Percentiles rank a stretch among this genome's conserved stretches.
phyloP scores from a whole-genome alignment of 2,888 invertebrate species.

The Hydrotaea cyrtoneurina region DNA sequence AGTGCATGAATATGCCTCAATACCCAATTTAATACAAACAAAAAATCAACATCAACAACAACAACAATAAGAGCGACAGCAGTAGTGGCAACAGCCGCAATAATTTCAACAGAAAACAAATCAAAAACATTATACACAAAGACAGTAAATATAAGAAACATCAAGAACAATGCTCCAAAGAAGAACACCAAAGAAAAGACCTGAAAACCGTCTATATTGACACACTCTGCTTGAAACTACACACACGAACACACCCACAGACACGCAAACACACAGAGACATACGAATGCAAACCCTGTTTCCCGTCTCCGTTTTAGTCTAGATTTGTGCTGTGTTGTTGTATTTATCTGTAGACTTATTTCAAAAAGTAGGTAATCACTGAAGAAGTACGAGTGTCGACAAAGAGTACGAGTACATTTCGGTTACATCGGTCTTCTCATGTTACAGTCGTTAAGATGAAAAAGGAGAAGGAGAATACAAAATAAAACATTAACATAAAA shows the following conservation, averaged over 20 bases:
- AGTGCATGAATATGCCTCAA: constrained; percentile 19
- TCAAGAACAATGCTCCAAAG: neutral
- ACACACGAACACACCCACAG: neutral
- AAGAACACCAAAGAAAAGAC: neutral
- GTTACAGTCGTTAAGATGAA: neutral
- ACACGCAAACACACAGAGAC: neutral
- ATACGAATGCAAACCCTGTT: neutral
- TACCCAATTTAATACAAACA: constrained; percentile 31
- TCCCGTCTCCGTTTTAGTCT: neutral
- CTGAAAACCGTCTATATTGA: constrained; percentile 12
- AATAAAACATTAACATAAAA: constrained; percentile 39
- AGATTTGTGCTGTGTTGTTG: neutral
- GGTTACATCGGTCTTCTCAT: constrained; percentile 35
- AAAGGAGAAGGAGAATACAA: constrained; percentile 1
- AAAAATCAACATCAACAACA: neutral
- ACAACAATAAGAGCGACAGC: neutral
- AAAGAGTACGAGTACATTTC: neutral
- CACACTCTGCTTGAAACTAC: neutral
- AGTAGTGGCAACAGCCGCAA: neutral
- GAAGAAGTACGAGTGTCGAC: constrained; percentile 4
- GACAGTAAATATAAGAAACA: constrained; percentile 14
- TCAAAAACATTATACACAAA: neutral
- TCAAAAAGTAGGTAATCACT: constrained; percentile 20
- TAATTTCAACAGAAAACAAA: constrained; percentile 3
- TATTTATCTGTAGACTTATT: neutral